phyloP scores from a whole-genome alignment of 2,113 vertebrate species.

The Gobio gobio region DNA sequence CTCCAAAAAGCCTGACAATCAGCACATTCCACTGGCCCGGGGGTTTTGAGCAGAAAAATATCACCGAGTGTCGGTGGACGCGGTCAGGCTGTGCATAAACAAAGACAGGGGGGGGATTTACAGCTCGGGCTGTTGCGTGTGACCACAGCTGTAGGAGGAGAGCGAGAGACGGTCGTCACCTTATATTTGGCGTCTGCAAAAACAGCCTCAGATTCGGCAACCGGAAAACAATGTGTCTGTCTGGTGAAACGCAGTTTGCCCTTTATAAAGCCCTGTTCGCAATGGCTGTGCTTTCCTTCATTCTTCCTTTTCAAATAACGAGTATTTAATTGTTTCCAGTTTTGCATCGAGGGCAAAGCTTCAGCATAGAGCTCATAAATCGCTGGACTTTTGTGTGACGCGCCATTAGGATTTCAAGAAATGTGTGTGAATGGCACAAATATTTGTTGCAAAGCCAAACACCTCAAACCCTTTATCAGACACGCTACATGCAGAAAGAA shows the following conservation, averaged over 20 bases:
- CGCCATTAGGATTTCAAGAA: neutral
- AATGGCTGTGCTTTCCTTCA: neutral
- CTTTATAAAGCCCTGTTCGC: neutral
- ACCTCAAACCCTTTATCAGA: constrained; percentile 8
- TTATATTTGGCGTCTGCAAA: neutral
- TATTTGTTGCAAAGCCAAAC: constrained; percentile 31
- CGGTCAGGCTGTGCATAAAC: constrained; percentile 56
- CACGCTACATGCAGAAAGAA: neutral
- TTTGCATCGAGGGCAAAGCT: neutral
- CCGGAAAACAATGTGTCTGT: neutral
- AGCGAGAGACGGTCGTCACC: neutral
- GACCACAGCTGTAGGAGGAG: constrained; percentile 39
- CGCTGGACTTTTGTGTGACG: neutral
- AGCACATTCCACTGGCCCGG: constrained; percentile 77
- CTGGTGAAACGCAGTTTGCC: neutral
- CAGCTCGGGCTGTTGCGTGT: constrained; percentile 36
- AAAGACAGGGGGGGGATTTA: constrained; percentile 54
- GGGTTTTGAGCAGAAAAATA: constrained; percentile 61
- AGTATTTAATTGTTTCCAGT: neutral
- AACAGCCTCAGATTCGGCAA: neutral
- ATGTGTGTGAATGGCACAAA: neutral
- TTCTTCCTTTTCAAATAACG: neutral
- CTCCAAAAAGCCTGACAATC: constrained; percentile 70
- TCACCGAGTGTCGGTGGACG: constrained; percentile 53
- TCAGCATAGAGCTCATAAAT: neutral